Percentiles rank a stretch among this genome's conserved stretches.
Evolutionary conservation across 1,140 invertebrate species (phyloP).

Genomic region (Trichonephila clavipes): DNA sequence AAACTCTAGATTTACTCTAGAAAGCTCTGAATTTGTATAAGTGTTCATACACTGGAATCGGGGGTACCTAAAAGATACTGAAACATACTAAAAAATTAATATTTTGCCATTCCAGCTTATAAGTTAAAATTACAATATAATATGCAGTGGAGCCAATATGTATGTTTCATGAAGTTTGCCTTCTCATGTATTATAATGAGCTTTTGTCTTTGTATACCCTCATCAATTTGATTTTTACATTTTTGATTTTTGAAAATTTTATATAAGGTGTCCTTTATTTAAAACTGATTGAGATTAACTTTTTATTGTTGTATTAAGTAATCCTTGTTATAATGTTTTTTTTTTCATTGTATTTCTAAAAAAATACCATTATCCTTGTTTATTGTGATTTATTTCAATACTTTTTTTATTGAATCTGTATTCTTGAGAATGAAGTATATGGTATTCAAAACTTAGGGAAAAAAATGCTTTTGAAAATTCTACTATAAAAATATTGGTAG

Average conservation of each 20-base stretch:
- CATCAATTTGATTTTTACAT: neutral
- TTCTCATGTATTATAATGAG: neutral
- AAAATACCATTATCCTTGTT: neutral
- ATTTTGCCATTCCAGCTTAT: neutral
- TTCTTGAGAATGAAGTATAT: too few species aligned
- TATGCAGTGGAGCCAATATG: neutral
- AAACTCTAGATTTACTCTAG: constrained; percentile 53
- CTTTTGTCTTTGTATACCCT: neutral
- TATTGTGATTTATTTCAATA: too few species aligned
- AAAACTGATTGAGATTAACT: constrained; percentile 15
- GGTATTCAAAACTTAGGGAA: too few species aligned
- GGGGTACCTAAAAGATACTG: neutral
- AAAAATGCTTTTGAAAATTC: too few species aligned
- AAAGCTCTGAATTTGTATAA: constrained; percentile 45
- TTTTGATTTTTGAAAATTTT: neutral
- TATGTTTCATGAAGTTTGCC: neutral
- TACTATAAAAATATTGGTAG: too few species aligned
- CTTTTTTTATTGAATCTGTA: too few species aligned
- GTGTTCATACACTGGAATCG: constrained; percentile 24
- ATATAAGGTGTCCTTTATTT: neutral
- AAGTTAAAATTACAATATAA: neutral
- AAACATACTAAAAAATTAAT: neutral
- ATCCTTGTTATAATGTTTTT: neutral
- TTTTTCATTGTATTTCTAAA: constrained; percentile 1
- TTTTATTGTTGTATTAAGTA: neutral